Percentiles rank a stretch among this genome's conserved stretches.
phyloP scores from a whole-genome alignment of 2,113 vertebrate genomes.

The Oncorhynchus clarkii region DNA sequence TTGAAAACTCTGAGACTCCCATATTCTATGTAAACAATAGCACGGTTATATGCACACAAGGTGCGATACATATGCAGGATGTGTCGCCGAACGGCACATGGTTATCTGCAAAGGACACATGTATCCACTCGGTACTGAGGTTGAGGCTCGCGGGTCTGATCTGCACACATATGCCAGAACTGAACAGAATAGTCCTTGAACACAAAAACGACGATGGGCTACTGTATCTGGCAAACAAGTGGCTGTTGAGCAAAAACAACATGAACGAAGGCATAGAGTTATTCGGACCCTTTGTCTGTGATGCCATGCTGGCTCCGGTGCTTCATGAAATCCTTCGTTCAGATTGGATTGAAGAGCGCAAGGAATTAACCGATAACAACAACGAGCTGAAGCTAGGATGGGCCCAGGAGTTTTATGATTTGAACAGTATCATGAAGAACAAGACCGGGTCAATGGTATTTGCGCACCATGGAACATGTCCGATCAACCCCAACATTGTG shows the following conservation, averaged over 20 bases:
- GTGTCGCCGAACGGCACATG: not conserved
- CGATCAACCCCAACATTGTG: not conserved
- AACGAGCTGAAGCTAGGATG: not conserved
- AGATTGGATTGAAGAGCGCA: not conserved
- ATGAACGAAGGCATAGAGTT: not conserved
- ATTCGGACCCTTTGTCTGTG: not conserved
- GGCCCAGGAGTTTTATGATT: not conserved
- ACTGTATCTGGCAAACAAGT: not conserved
- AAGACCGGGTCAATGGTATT: not conserved
- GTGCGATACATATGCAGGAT: not conserved
- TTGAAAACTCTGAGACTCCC: not conserved
- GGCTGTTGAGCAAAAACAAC: no score
- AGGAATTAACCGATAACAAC: not conserved
- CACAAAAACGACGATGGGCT: not conserved
- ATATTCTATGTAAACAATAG: not conserved
- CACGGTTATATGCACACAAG: not conserved
- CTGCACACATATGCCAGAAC: not conserved
- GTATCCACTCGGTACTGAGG: not conserved
- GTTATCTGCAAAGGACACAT: not conserved
- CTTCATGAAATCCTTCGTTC: not conserved
- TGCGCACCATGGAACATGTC: not conserved
- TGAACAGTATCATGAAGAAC: not conserved
- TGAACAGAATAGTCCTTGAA: no score
- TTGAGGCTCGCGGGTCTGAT: not conserved
- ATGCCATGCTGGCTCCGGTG: not conserved